phyloP scores from a whole-genome alignment of 2,797 vertebrate genomes.

The Poeciliopsis presidionis region DNA sequence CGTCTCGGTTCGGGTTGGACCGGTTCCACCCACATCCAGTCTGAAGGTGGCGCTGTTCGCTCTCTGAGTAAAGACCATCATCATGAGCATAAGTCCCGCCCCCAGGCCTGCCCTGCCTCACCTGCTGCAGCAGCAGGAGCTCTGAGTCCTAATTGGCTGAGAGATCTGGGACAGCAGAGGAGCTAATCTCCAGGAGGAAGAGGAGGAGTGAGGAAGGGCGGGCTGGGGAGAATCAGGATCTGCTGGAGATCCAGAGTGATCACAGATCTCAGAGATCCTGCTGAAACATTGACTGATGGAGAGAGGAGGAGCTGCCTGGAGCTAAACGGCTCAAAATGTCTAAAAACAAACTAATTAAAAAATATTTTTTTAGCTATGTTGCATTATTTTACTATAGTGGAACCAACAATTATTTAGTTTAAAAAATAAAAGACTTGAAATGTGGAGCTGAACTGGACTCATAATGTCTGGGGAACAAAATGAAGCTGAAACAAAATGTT shows the following conservation, averaged over 20 bases:
- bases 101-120: not conserved
- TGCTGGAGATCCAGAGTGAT: not conserved
- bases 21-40: not conserved
- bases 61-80: not conserved
- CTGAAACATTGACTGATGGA: not conserved
- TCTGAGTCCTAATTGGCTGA: not conserved
- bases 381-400: too few relatives aligned
- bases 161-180: not conserved
- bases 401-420: too few relatives aligned
- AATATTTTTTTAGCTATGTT: too few relatives aligned
- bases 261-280: not conserved
- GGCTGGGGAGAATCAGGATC: not conserved
- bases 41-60: not conserved
- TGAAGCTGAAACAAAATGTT: too few relatives aligned
- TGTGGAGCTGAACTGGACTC: too few relatives aligned
- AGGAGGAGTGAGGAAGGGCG: not conserved
- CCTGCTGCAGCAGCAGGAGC: conserved; percentile 3
- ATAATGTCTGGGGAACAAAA: too few relatives aligned
- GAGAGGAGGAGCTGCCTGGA: not conserved
- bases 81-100: not conserved
- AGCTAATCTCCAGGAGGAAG: not conserved
- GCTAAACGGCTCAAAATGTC: too few relatives aligned
- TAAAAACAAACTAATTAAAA: too few relatives aligned
- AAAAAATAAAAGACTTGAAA: too few relatives aligned
- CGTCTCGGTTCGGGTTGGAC: not conserved